These are phyloP conservation scores for Larimichthys crocea DNA, from an alignment of 2,113 vertebrate genomes.

Conservation along the genomic window DNA sequence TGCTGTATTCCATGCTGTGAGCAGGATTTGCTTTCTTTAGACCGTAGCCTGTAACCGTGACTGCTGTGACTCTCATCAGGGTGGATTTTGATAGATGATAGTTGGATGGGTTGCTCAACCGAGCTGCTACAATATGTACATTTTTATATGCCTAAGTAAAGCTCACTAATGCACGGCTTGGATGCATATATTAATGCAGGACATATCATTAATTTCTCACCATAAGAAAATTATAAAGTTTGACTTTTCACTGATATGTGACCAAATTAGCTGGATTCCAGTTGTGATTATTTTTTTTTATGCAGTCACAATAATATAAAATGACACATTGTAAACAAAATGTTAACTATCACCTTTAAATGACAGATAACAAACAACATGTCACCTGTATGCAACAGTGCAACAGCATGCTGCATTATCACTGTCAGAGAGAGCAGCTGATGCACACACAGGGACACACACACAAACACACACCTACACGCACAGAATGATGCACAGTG, in stretches of 20 bases:
- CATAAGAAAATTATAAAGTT: no score
- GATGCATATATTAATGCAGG: not conserved
- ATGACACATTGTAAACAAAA: no score
- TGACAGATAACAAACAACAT: not conserved
- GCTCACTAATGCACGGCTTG: not conserved
- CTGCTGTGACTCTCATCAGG: not conserved
- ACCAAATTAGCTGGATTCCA: not conserved
- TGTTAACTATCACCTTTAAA: not conserved
- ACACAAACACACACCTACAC: not conserved
- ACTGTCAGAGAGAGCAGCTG: not conserved
- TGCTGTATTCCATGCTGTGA: not conserved
- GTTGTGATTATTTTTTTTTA: not conserved
- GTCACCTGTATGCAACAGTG: not conserved
- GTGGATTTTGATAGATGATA: conserved; percentile 6
- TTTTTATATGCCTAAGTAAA: not conserved
- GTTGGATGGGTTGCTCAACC: conserved; percentile 1
- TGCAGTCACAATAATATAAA: not conserved
- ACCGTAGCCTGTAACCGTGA: not conserved
- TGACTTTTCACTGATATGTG: not conserved
- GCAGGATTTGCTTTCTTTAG: not conserved
- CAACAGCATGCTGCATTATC: not conserved
- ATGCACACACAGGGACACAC: not conserved
- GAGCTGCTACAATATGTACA: not conserved
- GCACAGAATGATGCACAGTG: not conserved
- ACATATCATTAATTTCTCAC: not conserved